A percentile compares a stretch with the other conserved stretches of the same genome.
Evolutionary conservation across 2,113 vertebrate species (phyloP).

Genomic region (Sorex araneus): DNA sequence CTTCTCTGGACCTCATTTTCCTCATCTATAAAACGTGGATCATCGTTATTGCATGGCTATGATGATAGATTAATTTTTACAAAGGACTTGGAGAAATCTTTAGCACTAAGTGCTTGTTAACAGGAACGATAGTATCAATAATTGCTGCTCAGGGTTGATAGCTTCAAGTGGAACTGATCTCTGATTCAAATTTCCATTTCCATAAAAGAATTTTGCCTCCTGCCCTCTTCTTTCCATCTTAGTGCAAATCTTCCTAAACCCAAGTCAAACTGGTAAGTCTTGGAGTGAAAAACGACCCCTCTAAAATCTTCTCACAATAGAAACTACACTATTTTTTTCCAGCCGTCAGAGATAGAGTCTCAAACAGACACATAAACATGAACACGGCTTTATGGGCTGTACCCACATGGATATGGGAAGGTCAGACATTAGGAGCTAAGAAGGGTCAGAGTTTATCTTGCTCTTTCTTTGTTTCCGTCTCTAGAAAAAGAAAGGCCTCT

Average conservation of each 20-base stretch:
- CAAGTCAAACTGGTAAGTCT: background rate
- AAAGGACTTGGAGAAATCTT: background rate
- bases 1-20: background rate
- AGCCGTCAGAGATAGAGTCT: accelerated
- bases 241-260: constrained; percentile 10
- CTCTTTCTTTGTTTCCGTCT: constrained; percentile 83
- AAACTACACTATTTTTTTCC: background rate
- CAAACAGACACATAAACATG: background rate
- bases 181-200: background rate
- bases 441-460: constrained; percentile 69
- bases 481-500: constrained; percentile 65
- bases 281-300: background rate
- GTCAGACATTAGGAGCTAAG: background rate
- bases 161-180: background rate
- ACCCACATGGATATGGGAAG: background rate
- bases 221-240: background rate
- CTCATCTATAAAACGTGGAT: background rate
- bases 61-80: background rate
- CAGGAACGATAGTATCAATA: background rate
- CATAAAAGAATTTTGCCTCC: background rate
- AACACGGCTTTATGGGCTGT: background rate
- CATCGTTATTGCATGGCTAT: background rate
- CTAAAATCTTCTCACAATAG: background rate
- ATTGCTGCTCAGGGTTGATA: background rate
- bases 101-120: background rate